Evolutionary conservation across 2,888 invertebrate genomes (phyloP).

Genomic region (Eilema caniola): DNA sequence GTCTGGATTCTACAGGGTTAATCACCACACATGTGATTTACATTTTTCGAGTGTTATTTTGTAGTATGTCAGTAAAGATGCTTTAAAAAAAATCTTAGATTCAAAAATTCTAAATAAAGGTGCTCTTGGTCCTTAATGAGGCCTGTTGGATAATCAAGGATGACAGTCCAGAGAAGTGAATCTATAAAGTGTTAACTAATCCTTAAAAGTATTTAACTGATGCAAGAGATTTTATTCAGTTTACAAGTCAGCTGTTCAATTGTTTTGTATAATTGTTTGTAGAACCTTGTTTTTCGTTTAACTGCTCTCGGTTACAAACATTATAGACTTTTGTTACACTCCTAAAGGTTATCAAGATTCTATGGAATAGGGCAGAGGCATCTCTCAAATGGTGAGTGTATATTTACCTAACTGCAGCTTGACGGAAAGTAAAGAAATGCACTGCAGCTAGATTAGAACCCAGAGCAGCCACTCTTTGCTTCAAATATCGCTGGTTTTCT

Average conservation of each 20-base stretch:
- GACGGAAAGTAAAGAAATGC: conserved; percentile 92
- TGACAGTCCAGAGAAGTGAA: too few relatives aligned
- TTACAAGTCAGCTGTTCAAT: not conserved
- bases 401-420: conserved; percentile 90
- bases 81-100: too few relatives aligned
- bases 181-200: too few relatives aligned
- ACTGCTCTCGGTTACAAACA: not conserved
- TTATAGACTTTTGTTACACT: not conserved
- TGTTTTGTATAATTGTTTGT: not conserved
- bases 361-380: not conserved
- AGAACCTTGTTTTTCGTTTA: not conserved
- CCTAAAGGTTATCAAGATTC: not conserved
- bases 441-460: conserved; percentile 95
- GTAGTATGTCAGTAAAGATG: too few relatives aligned
- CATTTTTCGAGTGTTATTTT: too few relatives aligned
- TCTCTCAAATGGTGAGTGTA: not conserved
- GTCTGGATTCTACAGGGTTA: too few relatives aligned
- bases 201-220: too few relatives aligned
- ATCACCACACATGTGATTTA: too few relatives aligned
- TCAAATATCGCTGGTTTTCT: conserved; percentile 87
- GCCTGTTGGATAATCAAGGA: too few relatives aligned
- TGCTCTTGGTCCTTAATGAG: too few relatives aligned
- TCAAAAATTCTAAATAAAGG: too few relatives aligned
- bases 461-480: conserved; percentile 87
- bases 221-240: too few relatives aligned